Evolutionary conservation across 2,888 invertebrate genomes (phyloP), one percentile per base, ranked within the genome.

Genomic region (Noctuana brunneofusca): DNA sequence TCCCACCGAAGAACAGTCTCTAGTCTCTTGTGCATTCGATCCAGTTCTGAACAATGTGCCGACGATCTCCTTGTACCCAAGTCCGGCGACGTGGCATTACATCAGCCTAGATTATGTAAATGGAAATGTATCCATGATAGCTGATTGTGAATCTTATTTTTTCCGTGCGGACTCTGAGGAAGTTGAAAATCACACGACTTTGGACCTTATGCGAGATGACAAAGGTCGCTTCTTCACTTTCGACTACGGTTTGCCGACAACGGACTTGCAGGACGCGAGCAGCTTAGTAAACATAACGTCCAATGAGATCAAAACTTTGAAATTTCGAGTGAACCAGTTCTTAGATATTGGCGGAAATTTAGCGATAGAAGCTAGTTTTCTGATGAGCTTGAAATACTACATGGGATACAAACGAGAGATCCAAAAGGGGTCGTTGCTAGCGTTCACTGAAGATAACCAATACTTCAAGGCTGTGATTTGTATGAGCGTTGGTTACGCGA

Each of bases 281-380:
- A 92, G 93, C 57, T 79, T 94, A 3, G 81, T 97, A 22, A 95
- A 96, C 75, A 77, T 97, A 49, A 94, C 95, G 9, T 94, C 93
- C 3, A 89, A 92, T 1, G 93, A 93, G 69, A 91, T 94, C 27
- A 93, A 93, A 46, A 92, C 94, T 0, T 88, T 97, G 57, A 93
- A 94, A 66, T 96, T 97, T 76, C 92, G 93, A 62, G 89, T 97
- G 11, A 93, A 94, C 38, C 93, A 95, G 63, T 93, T 95, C 22
- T 89, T 90, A 50, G 97, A 97, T 74, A 94, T 96, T 32, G 97
- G 97, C 0, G 97, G 97, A 0, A 96, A 96, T 1, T 78, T 97
- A 18, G 93, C 94, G 0, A 92, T 96, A 68, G 95, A 95, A 56
- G 87, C 96, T 0, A 95, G 95, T 57, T 89, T 96, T 75, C 92